These are phyloP conservation scores for Tetrax tetrax DNA, from an alignment of 2,113 vertebrate species.

Conservation along the genomic window DNA sequence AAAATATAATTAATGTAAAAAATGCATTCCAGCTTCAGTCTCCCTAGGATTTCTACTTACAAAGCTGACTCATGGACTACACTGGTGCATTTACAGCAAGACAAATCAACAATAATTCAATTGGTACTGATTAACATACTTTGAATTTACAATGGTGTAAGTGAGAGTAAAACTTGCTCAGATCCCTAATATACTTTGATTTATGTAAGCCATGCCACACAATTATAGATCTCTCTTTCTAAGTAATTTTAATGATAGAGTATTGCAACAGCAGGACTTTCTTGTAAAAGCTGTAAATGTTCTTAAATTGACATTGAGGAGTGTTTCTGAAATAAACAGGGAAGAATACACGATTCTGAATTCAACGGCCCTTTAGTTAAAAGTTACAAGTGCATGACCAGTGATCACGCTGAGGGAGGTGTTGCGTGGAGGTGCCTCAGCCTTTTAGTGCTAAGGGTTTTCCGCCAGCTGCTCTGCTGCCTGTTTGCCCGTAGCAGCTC, in stretches of 20 bases:
- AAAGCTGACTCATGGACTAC: constrained; percentile 19
- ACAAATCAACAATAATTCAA: constrained; percentile 35
- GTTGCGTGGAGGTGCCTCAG: not conserved
- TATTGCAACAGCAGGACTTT: not conserved
- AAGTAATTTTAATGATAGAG: not conserved
- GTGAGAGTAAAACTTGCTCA: not conserved
- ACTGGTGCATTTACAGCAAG: not conserved
- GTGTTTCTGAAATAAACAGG: not conserved
- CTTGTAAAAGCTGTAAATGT: not conserved
- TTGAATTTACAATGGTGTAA: not conserved
- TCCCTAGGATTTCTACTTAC: constrained; percentile 24
- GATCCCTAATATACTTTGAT: not conserved
- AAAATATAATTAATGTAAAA: constrained; percentile 12
- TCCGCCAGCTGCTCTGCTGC: accelerated
- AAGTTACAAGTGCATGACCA: not conserved
- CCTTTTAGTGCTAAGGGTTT: not conserved
- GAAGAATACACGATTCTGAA: not conserved
- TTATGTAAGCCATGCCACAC: not conserved
- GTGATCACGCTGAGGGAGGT: not conserved
- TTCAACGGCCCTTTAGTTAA: not conserved
- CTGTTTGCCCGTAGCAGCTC: not conserved
- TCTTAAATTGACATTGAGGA: not conserved
- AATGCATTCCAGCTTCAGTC: not conserved
- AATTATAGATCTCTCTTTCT: not conserved
- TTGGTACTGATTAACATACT: constrained; percentile 4